Evolutionary conservation across 2,888 invertebrate species (phyloP).

Genomic region (Phyto melanocephala): DNA sequence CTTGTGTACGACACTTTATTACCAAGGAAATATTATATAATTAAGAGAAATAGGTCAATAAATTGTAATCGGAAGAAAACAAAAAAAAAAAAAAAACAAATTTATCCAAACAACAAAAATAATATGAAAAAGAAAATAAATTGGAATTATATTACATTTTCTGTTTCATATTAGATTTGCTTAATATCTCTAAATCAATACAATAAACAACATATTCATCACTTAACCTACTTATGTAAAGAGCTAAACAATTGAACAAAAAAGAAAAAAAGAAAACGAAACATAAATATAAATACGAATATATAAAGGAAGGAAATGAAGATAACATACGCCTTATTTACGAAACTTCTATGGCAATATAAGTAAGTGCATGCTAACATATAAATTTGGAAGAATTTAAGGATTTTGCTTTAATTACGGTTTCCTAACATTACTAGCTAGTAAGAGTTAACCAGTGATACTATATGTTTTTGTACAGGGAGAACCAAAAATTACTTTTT

Average conservation of each 20-base stretch:
- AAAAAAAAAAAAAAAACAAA: background rate
- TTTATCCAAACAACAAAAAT: constrained; percentile 1
- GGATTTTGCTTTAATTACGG: no score
- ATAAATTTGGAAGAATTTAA: no score
- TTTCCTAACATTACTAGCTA: no score
- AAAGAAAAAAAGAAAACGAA: background rate
- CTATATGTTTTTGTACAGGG: no score
- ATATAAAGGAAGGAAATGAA: constrained; percentile 1
- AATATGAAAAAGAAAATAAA: constrained; percentile 11
- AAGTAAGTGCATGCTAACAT: constrained; percentile 30
- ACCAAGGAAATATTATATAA: constrained; percentile 23
- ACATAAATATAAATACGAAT: background rate
- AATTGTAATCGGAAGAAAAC: constrained; percentile 20
- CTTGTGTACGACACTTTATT: background rate
- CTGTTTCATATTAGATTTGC: constrained; percentile 39
- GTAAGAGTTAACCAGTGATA: no score
- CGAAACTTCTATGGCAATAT: background rate
- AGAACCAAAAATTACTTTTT: no score
- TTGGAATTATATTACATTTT: constrained; percentile 39
- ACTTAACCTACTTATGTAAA: constrained; percentile 56
- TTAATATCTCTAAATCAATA: constrained; percentile 46
- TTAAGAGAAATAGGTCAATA: constrained; percentile 45
- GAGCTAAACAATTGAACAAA: constrained; percentile 7
- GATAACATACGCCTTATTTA: background rate
- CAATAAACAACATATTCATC: constrained; percentile 43